Base-by-base conservation (phyloP, 1,140 invertebrate genomes). In the Portunus trituberculatus region DNA sequence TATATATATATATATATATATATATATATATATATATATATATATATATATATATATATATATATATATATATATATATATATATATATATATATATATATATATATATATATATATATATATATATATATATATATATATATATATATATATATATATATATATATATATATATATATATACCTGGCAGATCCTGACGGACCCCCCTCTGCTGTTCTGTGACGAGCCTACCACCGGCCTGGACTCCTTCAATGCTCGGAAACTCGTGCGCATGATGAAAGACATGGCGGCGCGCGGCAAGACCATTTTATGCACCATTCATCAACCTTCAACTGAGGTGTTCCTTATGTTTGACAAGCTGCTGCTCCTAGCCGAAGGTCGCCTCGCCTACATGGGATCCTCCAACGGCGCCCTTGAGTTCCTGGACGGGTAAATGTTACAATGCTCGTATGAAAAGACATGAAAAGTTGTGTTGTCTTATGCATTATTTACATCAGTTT, bases 321-420 rank as follows among this genome's bases (percentile, higher is more conserved):
- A 99, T 97, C 98, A 99, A 96, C 98, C 98, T 0, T 98, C 98
- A 10, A 99, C 98, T 10, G 98, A 98, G 93, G 97, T 99, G 12
- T 98, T 98, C 96, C 98, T 98, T 96, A 97, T 98, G 91, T 99
- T 99, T 97, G 98, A 98, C 93, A 97, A 98, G 96, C 97, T 99
- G 14, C 97, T 99, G 28, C 97, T 99, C 12, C 97, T 99, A 93
- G 97, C 97, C 93, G 98, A 98, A 93, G 99, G 99, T 7, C 97
- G 98, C 96, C 97, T 98, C 39, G 98, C 98, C 0, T 99, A 98
- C 97, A 98, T 98, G 96, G 99, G 98, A 59, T 96, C 97, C 4
- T 96, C 97, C 6, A 90, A 96, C 25, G 96, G 96, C 29, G 97
- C 97, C 0, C 94, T 97, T 4, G 96, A 96, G 20, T 97, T 97